A percentile compares a stretch with the other conserved stretches of the same genome.
Conservation (phyloP, 2,888 invertebrate genomes). For the Hypomecis atomaria region DNA sequence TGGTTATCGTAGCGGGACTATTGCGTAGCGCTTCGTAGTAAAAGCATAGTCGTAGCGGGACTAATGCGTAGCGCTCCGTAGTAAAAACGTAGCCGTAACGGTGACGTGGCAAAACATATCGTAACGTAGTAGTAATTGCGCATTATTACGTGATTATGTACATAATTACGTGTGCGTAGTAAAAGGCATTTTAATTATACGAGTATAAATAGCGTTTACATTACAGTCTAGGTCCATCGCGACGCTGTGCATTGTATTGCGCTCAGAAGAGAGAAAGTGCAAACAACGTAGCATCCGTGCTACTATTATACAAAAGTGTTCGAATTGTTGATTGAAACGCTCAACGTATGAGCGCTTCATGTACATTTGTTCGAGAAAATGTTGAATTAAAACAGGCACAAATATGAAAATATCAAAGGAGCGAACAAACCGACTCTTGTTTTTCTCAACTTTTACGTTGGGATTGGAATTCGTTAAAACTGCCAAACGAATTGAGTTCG, state of each 20-base stretch:
- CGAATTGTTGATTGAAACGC: neutral
- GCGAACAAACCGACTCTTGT: constrained; percentile 15
- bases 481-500: constrained; percentile 18
- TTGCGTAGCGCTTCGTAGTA: too few relatives aligned
- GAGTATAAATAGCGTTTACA: too few relatives aligned
- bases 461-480: constrained; percentile 28
- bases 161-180: too few relatives aligned
- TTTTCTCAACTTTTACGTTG: constrained; percentile 28
- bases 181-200: too few relatives aligned
- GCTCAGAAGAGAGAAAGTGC: too few relatives aligned
- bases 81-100: neutral
- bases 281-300: too few relatives aligned
- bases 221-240: too few relatives aligned
- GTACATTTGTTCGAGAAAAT: constrained; percentile 7
- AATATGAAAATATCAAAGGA: constrained; percentile 29
- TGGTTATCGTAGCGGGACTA: too few relatives aligned
- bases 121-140: neutral
- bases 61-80: neutral
- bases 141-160: too few relatives aligned
- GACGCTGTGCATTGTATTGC: too few relatives aligned
- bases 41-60: neutral
- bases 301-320: too few relatives aligned
- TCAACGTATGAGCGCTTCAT: neutral
- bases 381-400: constrained; percentile 27
- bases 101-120: neutral